Conservation (phyloP, 2,888 invertebrate species). For the Leptura quadrifasciata region DNA sequence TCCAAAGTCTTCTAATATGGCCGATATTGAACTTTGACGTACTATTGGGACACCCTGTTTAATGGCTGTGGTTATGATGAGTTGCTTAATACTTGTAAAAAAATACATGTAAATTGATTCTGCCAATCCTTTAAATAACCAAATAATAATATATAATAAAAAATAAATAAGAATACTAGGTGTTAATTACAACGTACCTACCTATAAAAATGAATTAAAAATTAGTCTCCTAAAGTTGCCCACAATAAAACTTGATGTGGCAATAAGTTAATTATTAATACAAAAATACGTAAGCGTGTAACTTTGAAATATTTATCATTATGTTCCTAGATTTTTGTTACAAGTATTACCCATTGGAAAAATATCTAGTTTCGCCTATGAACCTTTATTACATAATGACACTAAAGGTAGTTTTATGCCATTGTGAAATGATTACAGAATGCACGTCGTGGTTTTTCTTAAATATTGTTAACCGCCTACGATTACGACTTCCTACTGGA, state of each 20-base stretch:
- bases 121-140: too few relatives aligned
- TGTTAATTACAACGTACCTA: not conserved
- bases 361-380: constrained; percentile 25
- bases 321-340: not conserved
- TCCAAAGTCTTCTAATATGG: too few relatives aligned
- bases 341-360: not conserved
- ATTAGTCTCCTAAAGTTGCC: not conserved
- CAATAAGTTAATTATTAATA: not conserved
- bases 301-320: not conserved
- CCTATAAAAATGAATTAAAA: not conserved
- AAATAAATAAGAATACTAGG: not conserved
- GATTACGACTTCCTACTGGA: constrained; percentile 65
- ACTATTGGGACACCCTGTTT: too few relatives aligned
- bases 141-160: not conserved
- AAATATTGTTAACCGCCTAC: constrained; percentile 59
- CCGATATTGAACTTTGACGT: too few relatives aligned
- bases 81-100: not conserved
- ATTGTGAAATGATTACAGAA: constrained; percentile 46
- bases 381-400: constrained; percentile 28
- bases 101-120: too few relatives aligned
- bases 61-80: not conserved
- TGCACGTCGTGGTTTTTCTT: constrained; percentile 44
- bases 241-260: not conserved
- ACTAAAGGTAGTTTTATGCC: constrained; percentile 33
- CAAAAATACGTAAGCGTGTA: not conserved